Evolutionary conservation across 2,888 invertebrate species (phyloP).

Genomic region (Blera fallax): DNA sequence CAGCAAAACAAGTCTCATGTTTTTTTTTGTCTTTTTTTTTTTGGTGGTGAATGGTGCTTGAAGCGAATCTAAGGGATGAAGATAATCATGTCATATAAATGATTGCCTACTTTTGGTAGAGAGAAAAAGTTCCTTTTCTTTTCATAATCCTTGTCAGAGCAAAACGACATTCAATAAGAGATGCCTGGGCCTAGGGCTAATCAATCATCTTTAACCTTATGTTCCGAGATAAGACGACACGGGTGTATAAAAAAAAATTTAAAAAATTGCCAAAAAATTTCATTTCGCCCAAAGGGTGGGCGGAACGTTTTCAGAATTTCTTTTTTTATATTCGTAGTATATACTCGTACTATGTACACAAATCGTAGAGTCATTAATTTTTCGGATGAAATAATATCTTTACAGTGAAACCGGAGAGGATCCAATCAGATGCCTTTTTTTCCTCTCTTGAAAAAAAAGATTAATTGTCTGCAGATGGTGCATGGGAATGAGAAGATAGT

Average conservation of each 20-base stretch:
- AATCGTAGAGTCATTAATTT: constrained; percentile 50
- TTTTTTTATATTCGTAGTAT: not conserved
- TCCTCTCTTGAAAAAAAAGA: constrained; percentile 18
- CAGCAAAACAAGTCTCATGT: not conserved
- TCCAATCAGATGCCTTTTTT: constrained; percentile 43
- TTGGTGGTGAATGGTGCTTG: constrained; percentile 10
- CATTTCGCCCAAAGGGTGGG: not conserved
- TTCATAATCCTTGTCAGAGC: constrained; percentile 35
- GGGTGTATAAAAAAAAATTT: constrained; percentile 15
- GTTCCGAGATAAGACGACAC: constrained; percentile 32
- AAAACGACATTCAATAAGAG: constrained; percentile 40
- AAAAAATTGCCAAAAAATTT: constrained; percentile 1
- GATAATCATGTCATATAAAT: constrained; percentile 37
- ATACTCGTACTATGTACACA: not conserved
- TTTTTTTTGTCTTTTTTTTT: not conserved
- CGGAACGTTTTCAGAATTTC: not conserved
- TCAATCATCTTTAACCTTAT: constrained; percentile 59
- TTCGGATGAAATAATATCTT: constrained; percentile 45
- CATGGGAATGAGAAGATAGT: not conserved
- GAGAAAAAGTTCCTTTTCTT: constrained; percentile 16
- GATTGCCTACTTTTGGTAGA: constrained; percentile 41
- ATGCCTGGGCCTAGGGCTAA: constrained; percentile 40
- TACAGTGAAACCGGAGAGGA: constrained; percentile 14
- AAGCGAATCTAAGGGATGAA: constrained; percentile 29
- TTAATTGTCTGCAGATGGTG: constrained; percentile 42